Base-by-base conservation (phyloP, 2,888 invertebrate genomes). In the Linnaemya tessellans region DNA sequence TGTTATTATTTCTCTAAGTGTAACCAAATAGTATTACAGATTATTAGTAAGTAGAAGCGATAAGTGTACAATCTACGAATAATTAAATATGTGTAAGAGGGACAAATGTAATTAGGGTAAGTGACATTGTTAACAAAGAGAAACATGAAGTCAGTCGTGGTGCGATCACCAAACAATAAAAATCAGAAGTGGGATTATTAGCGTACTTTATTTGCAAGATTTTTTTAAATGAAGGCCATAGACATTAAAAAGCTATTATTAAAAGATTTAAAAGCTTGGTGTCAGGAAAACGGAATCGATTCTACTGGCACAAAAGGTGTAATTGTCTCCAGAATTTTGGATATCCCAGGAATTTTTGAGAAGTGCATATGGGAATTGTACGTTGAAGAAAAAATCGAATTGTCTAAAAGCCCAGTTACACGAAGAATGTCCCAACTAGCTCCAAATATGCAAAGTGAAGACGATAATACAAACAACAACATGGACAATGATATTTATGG, bases 241-340 rank as follows among this genome's bases (percentile, higher is more conserved):
- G 46, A 65, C 46, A 65, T 65, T 9, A 65, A 46, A 25, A 65
- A 65, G 43, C 10, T 65, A 46, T 65, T 65, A 20, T n/a, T 67
- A 30, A 25, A 18, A 49, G 38, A 67, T 13, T 67, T 67, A 49
- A 67, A 67, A 18, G n/a, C 30, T 46, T 67, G 67, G 67, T 67
- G 49, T 13, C 49, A 67, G 30, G 49, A 67, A 10, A 67, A 67
- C 49, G 67, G 67, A 4, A 67, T 67, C 15, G 67, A 49, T 9
- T 67, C 67, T 13, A 49, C n/a, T 30, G 67, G 67, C 30, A 67
- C 67, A 49, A 67, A 67, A 65, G 49, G 15, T 30, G 30, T 30
- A 18, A n/a, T 67, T 10, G 11, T 67, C 15, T 20, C 67, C 10
- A 67, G 49, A 67, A 67, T 67, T 49, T 43, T 25, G 30, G 43